Conservation (phyloP, 1,140 invertebrate genomes). For the Orius laevigatus region DNA sequence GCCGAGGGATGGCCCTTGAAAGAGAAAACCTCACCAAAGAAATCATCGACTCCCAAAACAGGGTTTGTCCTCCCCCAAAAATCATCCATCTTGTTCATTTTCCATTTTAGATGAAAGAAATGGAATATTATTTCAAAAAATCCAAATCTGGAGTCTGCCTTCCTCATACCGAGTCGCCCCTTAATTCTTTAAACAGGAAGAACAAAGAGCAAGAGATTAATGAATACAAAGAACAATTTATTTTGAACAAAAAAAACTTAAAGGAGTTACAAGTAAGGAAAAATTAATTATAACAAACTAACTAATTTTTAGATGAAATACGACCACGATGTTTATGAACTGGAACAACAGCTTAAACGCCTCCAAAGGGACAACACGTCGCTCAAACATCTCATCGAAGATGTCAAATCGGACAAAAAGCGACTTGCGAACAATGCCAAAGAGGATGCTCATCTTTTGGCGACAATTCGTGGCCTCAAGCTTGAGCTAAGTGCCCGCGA, state of each 20-base stretch:
- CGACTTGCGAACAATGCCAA: conserved; percentile 25
- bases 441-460: conserved; percentile 55
- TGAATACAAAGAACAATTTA: not conserved
- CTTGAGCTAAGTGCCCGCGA: conserved; percentile 53
- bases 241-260: conserved; percentile 3
- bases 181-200: conserved; percentile 1
- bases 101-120: conserved; percentile 4
- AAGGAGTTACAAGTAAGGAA: not conserved
- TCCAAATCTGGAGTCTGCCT: not conserved
- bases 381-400: conserved; percentile 4
- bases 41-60: conserved; percentile 18
- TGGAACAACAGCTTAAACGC: conserved; percentile 8
- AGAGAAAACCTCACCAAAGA: conserved; percentile 17
- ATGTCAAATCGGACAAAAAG: not conserved
- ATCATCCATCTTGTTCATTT: not conserved
- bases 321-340: conserved; percentile 4
- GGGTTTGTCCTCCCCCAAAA: not conserved
- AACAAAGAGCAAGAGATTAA: conserved; percentile 2
- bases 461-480: conserved; percentile 59
- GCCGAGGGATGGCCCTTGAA: conserved; percentile 13
- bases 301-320: conserved; percentile 10
- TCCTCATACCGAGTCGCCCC: not conserved
- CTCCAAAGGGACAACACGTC: conserved; percentile 4
- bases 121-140: conserved; percentile 7
- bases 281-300: not conserved